These are phyloP conservation scores for Regulus satrapa DNA, from an alignment of 2,113 vertebrate species.

Conservation along the genomic window DNA sequence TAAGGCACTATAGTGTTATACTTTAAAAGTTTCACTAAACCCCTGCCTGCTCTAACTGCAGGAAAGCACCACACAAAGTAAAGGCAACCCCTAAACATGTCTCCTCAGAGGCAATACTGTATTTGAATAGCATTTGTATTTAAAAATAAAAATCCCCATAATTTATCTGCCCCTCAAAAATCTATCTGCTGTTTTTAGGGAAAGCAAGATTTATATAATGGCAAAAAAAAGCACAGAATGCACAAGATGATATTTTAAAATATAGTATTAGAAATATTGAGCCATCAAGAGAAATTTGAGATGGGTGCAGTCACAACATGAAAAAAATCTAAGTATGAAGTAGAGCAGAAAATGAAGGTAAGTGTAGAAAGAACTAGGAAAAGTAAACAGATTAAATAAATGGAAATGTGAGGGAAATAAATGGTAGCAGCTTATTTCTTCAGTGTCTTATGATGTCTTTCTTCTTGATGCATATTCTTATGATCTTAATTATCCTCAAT, in stretches of 20 bases:
- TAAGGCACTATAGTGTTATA: background rate
- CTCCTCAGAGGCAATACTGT: background rate
- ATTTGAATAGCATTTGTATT: too few species aligned
- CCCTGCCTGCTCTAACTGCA: background rate
- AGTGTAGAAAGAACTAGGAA: background rate
- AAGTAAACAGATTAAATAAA: background rate
- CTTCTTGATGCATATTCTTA: background rate
- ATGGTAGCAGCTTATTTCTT: background rate
- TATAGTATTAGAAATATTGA: background rate
- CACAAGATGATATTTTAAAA: background rate
- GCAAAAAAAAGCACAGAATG: background rate
- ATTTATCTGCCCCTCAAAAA: background rate
- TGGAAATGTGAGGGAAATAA: background rate
- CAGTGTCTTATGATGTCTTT: background rate
- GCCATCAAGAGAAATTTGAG: background rate
- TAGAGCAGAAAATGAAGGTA: background rate
- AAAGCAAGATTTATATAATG: background rate
- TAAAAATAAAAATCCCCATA: background rate
- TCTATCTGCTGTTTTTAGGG: background rate
- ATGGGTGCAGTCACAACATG: background rate
- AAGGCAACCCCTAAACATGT: background rate
- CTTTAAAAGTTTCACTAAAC: conserved; percentile 29
- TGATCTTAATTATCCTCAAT: background rate
- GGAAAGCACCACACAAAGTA: background rate
- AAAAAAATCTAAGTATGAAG: background rate